Base-by-base conservation (phyloP, 2,888 invertebrate genomes). In the Agonopterix subpropinquella region DNA sequence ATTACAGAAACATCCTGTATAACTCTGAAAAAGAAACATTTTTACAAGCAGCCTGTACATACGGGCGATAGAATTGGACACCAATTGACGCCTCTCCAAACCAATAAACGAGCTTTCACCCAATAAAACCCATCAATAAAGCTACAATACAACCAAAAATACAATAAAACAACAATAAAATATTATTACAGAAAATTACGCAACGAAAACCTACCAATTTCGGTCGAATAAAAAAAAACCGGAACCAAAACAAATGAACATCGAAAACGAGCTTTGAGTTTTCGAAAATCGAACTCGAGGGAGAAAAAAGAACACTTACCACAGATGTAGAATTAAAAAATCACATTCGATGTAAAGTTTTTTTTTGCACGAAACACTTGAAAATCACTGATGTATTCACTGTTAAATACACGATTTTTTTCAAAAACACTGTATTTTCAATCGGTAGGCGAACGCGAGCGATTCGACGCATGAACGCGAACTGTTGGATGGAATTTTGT, bases 401-500 rank as follows among this genome's bases (percentile, higher is more conserved):
- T 36, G 44, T n/a, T 10, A n/a, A 37, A 47, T 36, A 44, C 41
- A 45, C 48, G 47, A 48, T 47, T 51, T 48, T 45, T 45, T 42
- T 36, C 49, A 18, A 10, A 44, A 36, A 41, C 52, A 52, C 43
- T 44, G 41, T 36, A 8, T 18, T 45, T 37, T 37, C 36, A 43
- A 36, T 43, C 45, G 3, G 9, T 28, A 43, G 18, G 44, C 56
- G 47, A 51, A 53, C 47, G 15, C 11, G 15, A 13, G 42, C 45
- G 10, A 36, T 28, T 28, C 46, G 59, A 47, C 48, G 46, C 50
- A 51, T 48, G 43, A 62, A 61, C 67, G 59, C 63, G 64, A 43
- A 67, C 69, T 69, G 64, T 18, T 13, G 50, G 55, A 55, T 53
- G 51, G 58, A 59, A 61, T 61, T 64, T 64, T 65, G 64, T 67